phyloP scores from a whole-genome alignment of 2,113 vertebrate species.

The Prionailurus bengalensis region DNA sequence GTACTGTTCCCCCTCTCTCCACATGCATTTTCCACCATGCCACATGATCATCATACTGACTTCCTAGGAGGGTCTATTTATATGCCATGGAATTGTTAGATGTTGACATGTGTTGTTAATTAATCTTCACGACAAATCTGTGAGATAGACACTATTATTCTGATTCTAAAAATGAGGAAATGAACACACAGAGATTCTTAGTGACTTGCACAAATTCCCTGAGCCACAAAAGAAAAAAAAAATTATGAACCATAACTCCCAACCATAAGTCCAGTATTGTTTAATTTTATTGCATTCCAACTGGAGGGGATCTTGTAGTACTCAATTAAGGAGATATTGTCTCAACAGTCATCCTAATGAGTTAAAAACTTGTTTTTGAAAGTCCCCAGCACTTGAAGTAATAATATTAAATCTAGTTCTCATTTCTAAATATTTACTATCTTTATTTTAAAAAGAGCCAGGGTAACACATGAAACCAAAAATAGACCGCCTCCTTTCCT shows the following conservation, averaged over 20 bases:
- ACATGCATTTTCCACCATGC: background rate
- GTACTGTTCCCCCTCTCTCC: background rate
- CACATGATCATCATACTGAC: background rate
- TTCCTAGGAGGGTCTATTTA: background rate
- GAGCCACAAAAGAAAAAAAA: background rate
- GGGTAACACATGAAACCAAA: background rate
- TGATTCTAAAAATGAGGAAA: background rate
- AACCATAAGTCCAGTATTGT: background rate
- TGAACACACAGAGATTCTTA: background rate
- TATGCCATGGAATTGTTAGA: background rate
- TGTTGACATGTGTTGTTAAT: background rate
- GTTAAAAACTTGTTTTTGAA: background rate
- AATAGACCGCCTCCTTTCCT: background rate
- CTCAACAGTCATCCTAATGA: background rate
- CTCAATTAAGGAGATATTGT: background rate
- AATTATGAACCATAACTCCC: background rate
- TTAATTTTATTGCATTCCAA: background rate
- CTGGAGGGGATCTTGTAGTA: background rate
- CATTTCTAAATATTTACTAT: background rate
- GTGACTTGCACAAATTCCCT: background rate
- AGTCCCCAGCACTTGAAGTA: background rate
- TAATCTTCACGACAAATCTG: background rate
- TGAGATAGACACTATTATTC: background rate
- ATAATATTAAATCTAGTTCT: background rate
- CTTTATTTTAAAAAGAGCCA: background rate